Evolutionary conservation across 30 jellyfish, hydroid and myxozoan species (phyloP).

Genomic region (Hydractinia echinata): DNA sequence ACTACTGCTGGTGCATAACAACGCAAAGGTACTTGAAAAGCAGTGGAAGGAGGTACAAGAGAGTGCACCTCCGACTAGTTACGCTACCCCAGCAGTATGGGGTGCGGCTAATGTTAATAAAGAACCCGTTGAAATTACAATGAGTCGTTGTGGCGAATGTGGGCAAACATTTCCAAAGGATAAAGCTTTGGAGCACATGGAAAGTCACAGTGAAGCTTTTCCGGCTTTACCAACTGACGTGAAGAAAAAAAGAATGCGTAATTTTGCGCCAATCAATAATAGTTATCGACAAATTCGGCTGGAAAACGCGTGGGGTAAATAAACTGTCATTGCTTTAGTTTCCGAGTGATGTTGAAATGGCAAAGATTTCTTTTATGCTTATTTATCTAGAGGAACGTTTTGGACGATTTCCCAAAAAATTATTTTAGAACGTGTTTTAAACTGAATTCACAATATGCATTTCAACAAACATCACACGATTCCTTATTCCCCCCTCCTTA

Average conservation of each 20-base stretch:
- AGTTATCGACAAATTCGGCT: constrained; percentile 32
- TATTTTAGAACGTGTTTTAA: too few relatives aligned
- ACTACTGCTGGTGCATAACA: constrained; percentile 45
- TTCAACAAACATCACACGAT: too few relatives aligned
- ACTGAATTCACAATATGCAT: too few relatives aligned
- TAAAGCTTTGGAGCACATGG: constrained; percentile 51
- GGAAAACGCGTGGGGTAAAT: constrained; percentile 70
- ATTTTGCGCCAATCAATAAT: constrained; percentile 27
- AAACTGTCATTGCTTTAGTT: background rate
- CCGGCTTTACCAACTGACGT: constrained; percentile 76
- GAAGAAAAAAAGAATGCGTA: constrained; percentile 16
- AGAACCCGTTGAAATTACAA: background rate
- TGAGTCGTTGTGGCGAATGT: constrained; percentile 36
- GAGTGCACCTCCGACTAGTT: constrained; percentile 5
- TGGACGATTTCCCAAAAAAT: too few relatives aligned
- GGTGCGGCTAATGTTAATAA: constrained; percentile 5
- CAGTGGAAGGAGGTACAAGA: background rate
- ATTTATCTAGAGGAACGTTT: too few relatives aligned
- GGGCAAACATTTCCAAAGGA: constrained; percentile 50
- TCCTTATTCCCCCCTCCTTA: too few relatives aligned
- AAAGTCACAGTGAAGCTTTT: constrained; percentile 54
- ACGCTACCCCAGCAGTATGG: constrained; percentile 19
- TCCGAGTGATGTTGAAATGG: too few relatives aligned
- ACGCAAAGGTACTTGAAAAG: constrained; percentile 1
- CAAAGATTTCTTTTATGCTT: too few relatives aligned